Base-by-base conservation (phyloP, 2,888 invertebrate genomes). In the Theretra japonica region DNA sequence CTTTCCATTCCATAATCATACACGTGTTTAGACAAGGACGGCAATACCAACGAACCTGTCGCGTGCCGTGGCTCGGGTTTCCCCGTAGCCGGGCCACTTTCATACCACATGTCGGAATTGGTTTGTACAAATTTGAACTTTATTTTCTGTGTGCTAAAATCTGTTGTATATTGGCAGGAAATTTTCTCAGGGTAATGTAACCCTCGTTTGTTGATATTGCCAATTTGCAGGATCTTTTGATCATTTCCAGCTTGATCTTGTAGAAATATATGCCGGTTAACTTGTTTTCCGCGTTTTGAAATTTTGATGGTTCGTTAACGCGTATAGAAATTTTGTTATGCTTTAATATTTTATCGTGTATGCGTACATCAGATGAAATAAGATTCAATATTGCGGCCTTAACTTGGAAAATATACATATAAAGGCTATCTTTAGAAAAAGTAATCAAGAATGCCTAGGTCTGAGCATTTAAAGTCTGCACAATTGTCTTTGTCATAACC, bases 1-100 rank as follows among this genome's bases (percentile, higher is more conserved):
- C 80, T 73, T 68, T 86, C 83, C 58, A 80, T 74, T 83, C 72
- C 70, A 53, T 28, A 50, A 65, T 60, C 30, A 68, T 73, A 50
- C 62, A 74, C 57, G 68, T 72, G 30, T 75, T 69, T 59, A 68
- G 82, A 87, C 75, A 77, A 85, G 85, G 84, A 86, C 69, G 73
- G 76, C 75, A 75, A 80, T 77, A 82, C 73, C 77, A 80, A 83
- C 82, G 76, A 83, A 88, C 86, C 85, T 85, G 88, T 83, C 81
- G 87, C 85, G 85, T 87, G 87, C 82, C 80, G 76, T 77, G 75
- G 80, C 82, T 89, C 88, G 86, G 87, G 86, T 89, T 87, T 89
- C 85, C 86, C 86, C 83, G 84, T 84, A 84, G 79, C 79, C 76
- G 77, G 80, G 80, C 84, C 83, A 85, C 87, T 89, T 89, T 89